Base-by-base conservation (phyloP, 1,140 invertebrate genomes). In the Oncopodura yosiiana region DNA sequence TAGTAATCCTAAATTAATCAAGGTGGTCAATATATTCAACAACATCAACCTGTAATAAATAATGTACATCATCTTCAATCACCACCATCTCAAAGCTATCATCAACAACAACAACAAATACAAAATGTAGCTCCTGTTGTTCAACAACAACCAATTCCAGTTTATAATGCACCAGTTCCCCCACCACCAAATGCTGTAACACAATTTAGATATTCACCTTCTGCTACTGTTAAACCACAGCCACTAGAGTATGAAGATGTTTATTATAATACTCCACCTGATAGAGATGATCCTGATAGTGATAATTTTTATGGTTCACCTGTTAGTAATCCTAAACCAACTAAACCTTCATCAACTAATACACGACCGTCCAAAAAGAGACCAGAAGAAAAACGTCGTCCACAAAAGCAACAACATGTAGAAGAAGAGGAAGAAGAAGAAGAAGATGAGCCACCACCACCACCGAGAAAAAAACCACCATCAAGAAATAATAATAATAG, bases 231-330 rank as follows among this genome's bases (percentile, higher is more conserved):
- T n/a, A n/a, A n/a, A n/a, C n/a, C n/a, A n/a, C n/a, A n/a, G n/a
- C n/a, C n/a, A n/a, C n/a, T n/a, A n/a, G n/a, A n/a, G n/a, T n/a
- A n/a, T n/a, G n/a, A 38, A 43, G 27, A 43, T 45, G 14, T 29
- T 24, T 34, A 52, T 12, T 37, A 16, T 23, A 43, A 52, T 2
- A 29, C 34, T 6, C 58, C 58, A 11, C 60, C 60, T 14, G 19
- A 46, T 11, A 41, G 49, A 52, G 19, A 53, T 46, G 60, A 62
- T 30, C 60, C 60, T 3, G 48, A 44, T 14, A 53, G 52, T 0
- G 60, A 62, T 26, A 45, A 46, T 34, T 62, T 26, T 36, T 62
- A 58, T 42, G 60, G 60, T n/a, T n/a, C n/a, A n/a, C n/a, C n/a
- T n/a, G n/a, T n/a, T n/a, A n/a, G n/a, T 2, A 49, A 56, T 18